Base-by-base conservation (phyloP, 2,113 vertebrate genomes). In the Etheostoma cragini region DNA sequence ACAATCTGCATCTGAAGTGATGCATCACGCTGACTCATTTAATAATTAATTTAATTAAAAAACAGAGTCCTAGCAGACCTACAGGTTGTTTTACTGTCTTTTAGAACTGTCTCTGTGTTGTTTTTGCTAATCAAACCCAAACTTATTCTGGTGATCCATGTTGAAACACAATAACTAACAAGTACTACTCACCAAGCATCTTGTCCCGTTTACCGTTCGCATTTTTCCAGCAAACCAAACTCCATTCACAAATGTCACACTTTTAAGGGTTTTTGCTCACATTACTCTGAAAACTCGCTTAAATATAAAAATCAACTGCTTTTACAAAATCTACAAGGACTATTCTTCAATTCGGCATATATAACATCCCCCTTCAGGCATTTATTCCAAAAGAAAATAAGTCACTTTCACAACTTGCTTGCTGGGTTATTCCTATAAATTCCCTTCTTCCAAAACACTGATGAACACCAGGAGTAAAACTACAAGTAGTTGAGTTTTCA, bases 261-360 rank as follows among this genome's bases (percentile, higher is more conserved):
- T 69, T 69, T 33, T 16, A 76, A n/a, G 13, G 30, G 54, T 6
- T 1, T 16, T 21, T 26, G 0, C 22, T 50, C n/a, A 49, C 0
- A 1, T 17, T 0, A 0, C 1, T 8, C 4, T 0, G 3, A 14
- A 0, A 17, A 8, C 11, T 19, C 5, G 0, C 8, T 0, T 1
- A 21, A 21, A 4, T 42, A 5, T 1, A 60, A 0, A 0, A 16
- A 0, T n/a, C 0, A 22, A 0, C 8, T 4, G n/a, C n/a, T 62
- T 21, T 1, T 5, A 0, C 0, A 10, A 12, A 30, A 67, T 13
- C 8, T 1, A 19, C 30, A 17, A 0, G 10, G 38, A 14, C 1
- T 6, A 1, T 3, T 19, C 42, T 45, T 19, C 2, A 69, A 21
- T 60, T 79, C 79, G 78, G 76, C 47, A 12, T 0, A 3, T 3